Base-by-base conservation (phyloP, 2,888 invertebrate genomes). In the Conistra vaccinii region DNA sequence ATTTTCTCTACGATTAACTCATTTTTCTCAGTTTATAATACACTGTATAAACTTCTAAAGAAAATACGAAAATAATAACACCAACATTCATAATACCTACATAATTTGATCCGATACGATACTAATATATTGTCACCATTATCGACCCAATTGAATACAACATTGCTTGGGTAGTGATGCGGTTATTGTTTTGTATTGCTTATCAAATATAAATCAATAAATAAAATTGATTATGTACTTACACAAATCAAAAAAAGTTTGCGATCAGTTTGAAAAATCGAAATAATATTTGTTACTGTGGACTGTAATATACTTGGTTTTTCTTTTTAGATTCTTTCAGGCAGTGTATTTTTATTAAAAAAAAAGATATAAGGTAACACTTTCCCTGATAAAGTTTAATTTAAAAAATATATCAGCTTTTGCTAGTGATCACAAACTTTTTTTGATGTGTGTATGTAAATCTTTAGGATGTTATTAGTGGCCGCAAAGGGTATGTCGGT, bases 151-250 rank as follows among this genome's bases (percentile, higher is more conserved):
- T 73, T 39, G 74, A 68, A 45, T 45, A 58, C 32, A 29, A 29
- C 26, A 63, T 68, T 60, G 53, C 23, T 69, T 45, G 51, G 2
- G 55, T 42, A 26, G 29, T 53, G 29, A 57, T 10, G n/a, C 45
- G 53, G 45, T 69, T 68, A 45, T 60, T 69, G 26, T 71, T 77
- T 67, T 29, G 45, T 17, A 20, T 32, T 35, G 35, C n/a, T 45
- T 80, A 67, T 69, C 26, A 53, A 61, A 66, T 61, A 45, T 51
- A 60, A 67, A 80, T 62, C 29, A 63, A 80, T 69, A 9, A 68
- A 55, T 65, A 5, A 67, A 80, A 70, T 60, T 55, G 32, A 68
- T 55, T 67, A 63, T 60, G 20, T n/a, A n/a, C n/a, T n/a, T n/a
- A n/a, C n/a, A n/a, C n/a, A n/a, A n/a, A n/a, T n/a, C n/a, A n/a